Base-by-base conservation (phyloP, 2,797 vertebrate species). In the Tolypeutes matacus region DNA sequence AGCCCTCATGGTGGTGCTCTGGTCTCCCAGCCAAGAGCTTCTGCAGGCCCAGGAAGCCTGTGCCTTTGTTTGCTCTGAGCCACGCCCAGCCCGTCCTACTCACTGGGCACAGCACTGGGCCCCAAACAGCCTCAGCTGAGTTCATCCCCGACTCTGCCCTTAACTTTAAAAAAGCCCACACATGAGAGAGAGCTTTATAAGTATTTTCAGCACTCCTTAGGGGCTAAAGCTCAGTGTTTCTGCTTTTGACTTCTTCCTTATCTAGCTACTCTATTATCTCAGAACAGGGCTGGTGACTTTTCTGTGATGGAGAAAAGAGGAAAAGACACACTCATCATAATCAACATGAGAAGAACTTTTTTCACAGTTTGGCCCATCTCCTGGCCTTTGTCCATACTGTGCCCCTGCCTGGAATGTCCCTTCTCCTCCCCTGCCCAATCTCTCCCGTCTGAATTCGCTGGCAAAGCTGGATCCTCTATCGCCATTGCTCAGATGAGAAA, bases 1-100 rank as follows among this genome's bases (percentile, higher is more conserved):
- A 3, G 34, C 17, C 53, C 5, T 15, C 0, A 0, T 6, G 46
- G 82, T 17, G 46, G n/a, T 34, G 18, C 69, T 3, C 67, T 17
- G 5, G 31, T 36, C 53, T 7, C n/a, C 25, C 64, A 82, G 34
- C 64, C 31, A 0, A 9, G 42, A 27, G 29, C 69, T 42, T 84
- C 36, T n/a, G 36, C 46, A 46, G 18, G 69, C 51, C 64, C 72
- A 72, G 2, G 36, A 58, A 93, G 80, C 65, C 89, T 13, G 42
- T 70, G 96, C 94, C 97, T 97, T 96, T 90, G 97, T 97, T 60
- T 94, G 87, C 87, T 82, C 12, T n/a, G 83, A 89, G 89, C 95
- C 97, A 96, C 96, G 14, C 96, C 97, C 97, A 88, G 31, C 53
- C 49, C 2, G 27, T 11, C 60, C n/a, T 14, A 29, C 67, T 87